phyloP scores from a whole-genome alignment of 2,113 vertebrate species.

The Donacobius atricapilla region DNA sequence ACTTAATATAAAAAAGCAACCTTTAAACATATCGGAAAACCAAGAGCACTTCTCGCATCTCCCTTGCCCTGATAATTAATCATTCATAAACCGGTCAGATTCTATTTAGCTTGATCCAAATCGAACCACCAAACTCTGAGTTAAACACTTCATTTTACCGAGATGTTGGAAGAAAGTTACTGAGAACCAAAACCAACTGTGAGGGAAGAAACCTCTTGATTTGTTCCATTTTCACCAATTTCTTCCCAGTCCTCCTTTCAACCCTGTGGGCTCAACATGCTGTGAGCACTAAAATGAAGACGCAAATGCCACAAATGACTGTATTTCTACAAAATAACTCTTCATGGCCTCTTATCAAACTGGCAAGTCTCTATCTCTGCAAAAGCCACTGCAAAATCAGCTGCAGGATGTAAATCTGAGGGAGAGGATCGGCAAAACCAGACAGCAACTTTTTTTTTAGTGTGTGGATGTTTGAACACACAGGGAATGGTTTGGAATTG shows the following conservation, averaged over 20 bases:
- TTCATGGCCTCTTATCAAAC: not conserved
- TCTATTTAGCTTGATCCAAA: not conserved
- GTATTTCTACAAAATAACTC: not conserved
- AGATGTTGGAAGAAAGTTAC: not conserved
- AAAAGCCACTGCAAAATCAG: not conserved
- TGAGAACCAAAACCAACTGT: not conserved
- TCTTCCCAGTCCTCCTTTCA: not conserved
- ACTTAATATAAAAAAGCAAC: not conserved
- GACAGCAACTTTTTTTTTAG: not conserved
- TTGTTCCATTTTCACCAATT: not conserved
- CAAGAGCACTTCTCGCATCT: not conserved
- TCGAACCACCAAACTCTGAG: not conserved
- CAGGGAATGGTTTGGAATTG: not conserved
- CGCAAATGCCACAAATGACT: not conserved
- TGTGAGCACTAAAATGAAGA: not conserved
- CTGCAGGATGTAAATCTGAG: not conserved
- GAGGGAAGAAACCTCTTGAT: not conserved
- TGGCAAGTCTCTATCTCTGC: not conserved
- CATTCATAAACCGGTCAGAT: not conserved
- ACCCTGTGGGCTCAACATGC: not conserved
- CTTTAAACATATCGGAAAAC: not conserved
- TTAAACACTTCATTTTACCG: not conserved
- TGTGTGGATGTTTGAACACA: not conserved
- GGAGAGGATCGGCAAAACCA: not conserved
- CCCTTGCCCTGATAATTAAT: not conserved